Conservation (phyloP, 2,888 invertebrate species). For the Pristionchus maxplancki region DNA sequence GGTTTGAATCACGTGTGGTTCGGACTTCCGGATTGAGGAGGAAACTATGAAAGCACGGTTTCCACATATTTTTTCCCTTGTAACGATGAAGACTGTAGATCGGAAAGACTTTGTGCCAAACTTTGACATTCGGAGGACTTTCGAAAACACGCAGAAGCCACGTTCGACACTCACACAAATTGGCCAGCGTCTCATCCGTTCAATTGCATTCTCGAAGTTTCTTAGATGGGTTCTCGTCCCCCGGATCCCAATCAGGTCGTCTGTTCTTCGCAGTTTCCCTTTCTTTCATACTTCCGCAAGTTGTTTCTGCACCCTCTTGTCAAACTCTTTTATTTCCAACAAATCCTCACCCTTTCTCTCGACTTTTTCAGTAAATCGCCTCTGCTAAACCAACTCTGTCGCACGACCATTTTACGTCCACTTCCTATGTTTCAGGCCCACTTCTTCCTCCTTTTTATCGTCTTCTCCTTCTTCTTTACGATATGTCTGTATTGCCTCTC, state of each 20-base stretch:
- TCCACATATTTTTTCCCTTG: too few relatives aligned
- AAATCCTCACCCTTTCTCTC: not conserved
- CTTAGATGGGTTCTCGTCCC: not conserved
- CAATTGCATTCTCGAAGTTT: not conserved
- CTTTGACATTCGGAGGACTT: too few relatives aligned
- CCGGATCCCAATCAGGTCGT: not conserved
- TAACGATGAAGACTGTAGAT: not conserved
- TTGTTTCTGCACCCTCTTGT: not conserved
- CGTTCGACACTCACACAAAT: not conserved
- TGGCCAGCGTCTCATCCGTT: not conserved
- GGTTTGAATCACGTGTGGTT: too few relatives aligned
- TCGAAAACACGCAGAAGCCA: not conserved
- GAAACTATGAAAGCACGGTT: too few relatives aligned
- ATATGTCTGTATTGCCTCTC: conserved; percentile 3
- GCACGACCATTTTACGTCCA: not conserved
- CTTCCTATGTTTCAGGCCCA: not conserved
- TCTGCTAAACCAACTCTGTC: not conserved
- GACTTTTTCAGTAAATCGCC: conserved; percentile 14
- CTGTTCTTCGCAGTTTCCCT: not conserved
- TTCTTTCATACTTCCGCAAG: not conserved
- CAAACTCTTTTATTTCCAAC: not conserved
- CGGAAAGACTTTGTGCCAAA: too few relatives aligned
- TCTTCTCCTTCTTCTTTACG: conserved; percentile 15
- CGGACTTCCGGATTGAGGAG: too few relatives aligned
- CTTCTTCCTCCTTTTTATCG: conserved; percentile 9